Base-by-base conservation (phyloP, 2,797 vertebrate species). In the Manis pentadactyla region DNA sequence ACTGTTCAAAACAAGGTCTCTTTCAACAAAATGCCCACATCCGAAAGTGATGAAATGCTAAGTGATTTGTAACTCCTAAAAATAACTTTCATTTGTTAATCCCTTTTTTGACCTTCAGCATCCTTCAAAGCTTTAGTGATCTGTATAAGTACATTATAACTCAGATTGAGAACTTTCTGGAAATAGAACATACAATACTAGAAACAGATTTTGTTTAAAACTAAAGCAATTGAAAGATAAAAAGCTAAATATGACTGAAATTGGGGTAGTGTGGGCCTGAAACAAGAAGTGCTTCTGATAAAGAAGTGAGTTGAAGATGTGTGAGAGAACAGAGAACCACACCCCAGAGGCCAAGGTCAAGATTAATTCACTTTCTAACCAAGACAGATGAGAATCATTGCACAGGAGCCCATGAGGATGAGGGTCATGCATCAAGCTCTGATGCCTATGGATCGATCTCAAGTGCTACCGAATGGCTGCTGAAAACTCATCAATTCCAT, bases 21-120 rank as follows among this genome's bases (percentile, higher is more conserved):
- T 98, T 98, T 98, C 98, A 96, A 97, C 97, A 98, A 98, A 97
- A 90, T 96, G 95, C 96, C 97, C 98, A 98, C 98, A 98, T 98
- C 98, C 90, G 95, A 96, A 18, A 86, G 84, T n/a, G 94, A 96
- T 97, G 97, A 98, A 98, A 98, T 53, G 68, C 69, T 66, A 96
- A 92, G 95, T 87, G 94, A 96, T 97, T 97, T 97, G 97, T 97
- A 97, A 98, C 95, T 94, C 90, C 94, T 97, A 97, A 93, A 96
- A 95, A 96, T 97, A 97, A 96, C 94, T 90, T 97, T 90, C 66
- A 69, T 86, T 97, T 90, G 90, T 94, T 93, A 69, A 94, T 94
- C 71, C n/a, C 34, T 85, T 97, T 97, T 85, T 71, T 95, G 79
- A 84, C 92, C 73, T 89, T 90, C 73, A 95, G 93, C 93, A 81